Evolutionary conservation across 2,113 vertebrate species (phyloP), one percentile per base, ranked within the genome.

Genomic region (Stictonetta naevosa): DNA sequence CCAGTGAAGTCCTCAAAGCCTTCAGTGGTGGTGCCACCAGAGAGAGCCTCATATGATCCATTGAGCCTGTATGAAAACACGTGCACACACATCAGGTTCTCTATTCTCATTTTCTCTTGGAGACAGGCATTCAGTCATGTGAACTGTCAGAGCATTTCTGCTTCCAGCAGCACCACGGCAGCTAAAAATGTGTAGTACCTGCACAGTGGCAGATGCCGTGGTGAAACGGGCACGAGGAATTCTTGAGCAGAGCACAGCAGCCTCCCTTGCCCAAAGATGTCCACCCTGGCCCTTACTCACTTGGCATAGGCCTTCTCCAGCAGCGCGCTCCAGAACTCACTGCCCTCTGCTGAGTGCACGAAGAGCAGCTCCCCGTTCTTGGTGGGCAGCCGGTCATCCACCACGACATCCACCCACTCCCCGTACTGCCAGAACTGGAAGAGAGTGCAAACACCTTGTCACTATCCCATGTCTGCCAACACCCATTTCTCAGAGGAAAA

Each of bases 241-340:
- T 14, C 50, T 8, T 6, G 3, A 36, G 7, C 0, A 5, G 40
- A n/a, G 16, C 46, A 33, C 69, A 69, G 77, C 15, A 60, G n/a
- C 38, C 22, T 53, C 38, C 22, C n/a, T 48, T 34, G 11, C 19
- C 58, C 33, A 22, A 8, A 34, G 34, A 42, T 52, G 19, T 5
- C 31, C 13, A 8, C 28, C 38, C 58, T 73, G 34, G 52, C 44
- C 40, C 19, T 0, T 7, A 96, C 99, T 98, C 95, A 99, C 99
- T 99, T 99, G 95, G 99, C 99, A 0, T 99, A 99, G 56, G 99
- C 99, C 83, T 99, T 99, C 98, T 99, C 99, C 98, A 99, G 93
- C 86, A 99, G 98, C 0, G 99, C 99, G 2, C 99, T 99, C 99
- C 99, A 99, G 98, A 99, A 99, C 96, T 99, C 99, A 0, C 83